Conservation (phyloP, 2,113 vertebrate species). For the Hyaena hyaena region DNA sequence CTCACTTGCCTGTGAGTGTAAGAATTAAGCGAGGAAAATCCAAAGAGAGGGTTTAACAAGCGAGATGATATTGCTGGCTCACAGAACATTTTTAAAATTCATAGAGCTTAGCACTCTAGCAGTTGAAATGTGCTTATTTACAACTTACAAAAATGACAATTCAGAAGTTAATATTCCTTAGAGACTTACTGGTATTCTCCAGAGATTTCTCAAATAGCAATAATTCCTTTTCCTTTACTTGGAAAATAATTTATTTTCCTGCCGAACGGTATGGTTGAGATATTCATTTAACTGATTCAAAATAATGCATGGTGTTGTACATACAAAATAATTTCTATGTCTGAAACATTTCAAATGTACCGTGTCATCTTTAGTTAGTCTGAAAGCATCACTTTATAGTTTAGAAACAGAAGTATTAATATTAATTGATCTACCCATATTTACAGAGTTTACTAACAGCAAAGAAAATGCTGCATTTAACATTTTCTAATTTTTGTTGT, state of each 20-base stretch:
- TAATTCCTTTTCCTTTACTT: not conserved
- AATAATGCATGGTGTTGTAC: not conserved
- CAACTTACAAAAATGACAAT: slow-evolving; percentile 3
- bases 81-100: not conserved
- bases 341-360: not conserved
- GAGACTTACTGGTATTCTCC: not conserved
- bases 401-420: not conserved
- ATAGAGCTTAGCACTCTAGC: not conserved
- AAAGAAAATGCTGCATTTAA: not conserved
- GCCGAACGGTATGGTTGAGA: not conserved
- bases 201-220: not conserved
- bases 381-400: not conserved
- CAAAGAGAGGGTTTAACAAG: not conserved
- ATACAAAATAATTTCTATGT: not conserved
- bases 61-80: not conserved
- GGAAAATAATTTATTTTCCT: not conserved
- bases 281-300: not conserved
- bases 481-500: not conserved
- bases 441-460: not conserved
- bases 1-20: not conserved
- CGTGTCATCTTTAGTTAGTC: not conserved
- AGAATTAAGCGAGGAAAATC: not conserved
- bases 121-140: not conserved
- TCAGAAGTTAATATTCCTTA: slow-evolving; percentile 17
- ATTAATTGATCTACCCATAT: not conserved